phyloP scores from a whole-genome alignment of 1,140 invertebrate species.

The Drosophila yakuba region DNA sequence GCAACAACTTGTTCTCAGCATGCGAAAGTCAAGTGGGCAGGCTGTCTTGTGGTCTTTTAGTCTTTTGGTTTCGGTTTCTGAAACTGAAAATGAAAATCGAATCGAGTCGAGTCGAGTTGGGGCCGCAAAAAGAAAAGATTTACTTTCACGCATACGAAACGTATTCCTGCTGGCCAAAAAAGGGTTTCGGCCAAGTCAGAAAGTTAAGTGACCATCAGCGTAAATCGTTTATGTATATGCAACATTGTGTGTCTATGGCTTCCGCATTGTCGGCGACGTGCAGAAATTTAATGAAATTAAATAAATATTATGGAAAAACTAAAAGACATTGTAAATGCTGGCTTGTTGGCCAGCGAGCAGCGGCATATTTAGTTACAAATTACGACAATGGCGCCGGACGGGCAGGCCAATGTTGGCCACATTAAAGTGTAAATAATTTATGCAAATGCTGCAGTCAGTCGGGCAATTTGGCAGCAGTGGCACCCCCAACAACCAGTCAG shows the following conservation, averaged over 20 bases:
- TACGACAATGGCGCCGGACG: slow-evolving; percentile 74
- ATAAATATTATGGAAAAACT: slow-evolving; percentile 71
- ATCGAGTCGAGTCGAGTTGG: slow-evolving; percentile 32
- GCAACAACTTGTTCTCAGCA: slow-evolving; percentile 43
- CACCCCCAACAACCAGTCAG: slow-evolving; percentile 56
- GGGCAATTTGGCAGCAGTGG: slow-evolving; percentile 73
- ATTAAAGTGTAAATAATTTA: slow-evolving; percentile 83
- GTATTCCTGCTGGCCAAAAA: slow-evolving; percentile 30
- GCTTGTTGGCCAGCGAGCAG: slow-evolving; percentile 19
- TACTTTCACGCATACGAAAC: slow-evolving; percentile 71
- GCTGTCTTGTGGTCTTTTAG: slow-evolving; percentile 16
- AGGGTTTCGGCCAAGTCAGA: slow-evolving; percentile 54
- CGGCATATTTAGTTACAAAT: slow-evolving; percentile 80
- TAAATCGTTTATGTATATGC: slow-evolving; percentile 34
- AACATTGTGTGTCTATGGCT: slow-evolving; percentile 54
- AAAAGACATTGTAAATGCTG: slow-evolving; percentile 31
- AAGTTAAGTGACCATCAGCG: slow-evolving; percentile 65
- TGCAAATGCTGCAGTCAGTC: slow-evolving; percentile 75
- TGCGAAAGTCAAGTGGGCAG: slow-evolving; percentile 43
- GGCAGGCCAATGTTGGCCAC: slow-evolving; percentile 69
- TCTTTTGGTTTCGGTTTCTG: slow-evolving; percentile 27
- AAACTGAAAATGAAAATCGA: slow-evolving; percentile 65
- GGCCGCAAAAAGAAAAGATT: slow-evolving; percentile 30
- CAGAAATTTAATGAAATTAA: slow-evolving; percentile 80
- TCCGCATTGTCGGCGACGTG: slow-evolving; percentile 72